Base-by-base conservation (phyloP, 2,113 vertebrate genomes). In the Zosterops japonicus region DNA sequence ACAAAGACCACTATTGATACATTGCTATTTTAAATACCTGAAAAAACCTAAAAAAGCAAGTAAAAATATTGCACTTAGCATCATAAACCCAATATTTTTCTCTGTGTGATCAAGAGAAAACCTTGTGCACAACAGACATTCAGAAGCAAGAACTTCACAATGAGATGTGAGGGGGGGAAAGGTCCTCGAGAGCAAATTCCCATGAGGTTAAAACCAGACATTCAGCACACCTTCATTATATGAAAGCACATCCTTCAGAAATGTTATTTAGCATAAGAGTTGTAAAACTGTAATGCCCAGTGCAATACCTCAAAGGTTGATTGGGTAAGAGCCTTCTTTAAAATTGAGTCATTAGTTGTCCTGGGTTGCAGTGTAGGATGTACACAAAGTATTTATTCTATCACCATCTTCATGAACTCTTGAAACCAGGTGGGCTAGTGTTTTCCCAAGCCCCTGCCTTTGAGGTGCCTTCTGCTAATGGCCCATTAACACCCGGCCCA, bases 11-110 rank as follows among this genome's bases (percentile, higher is more conserved):
- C 29, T 89, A 31, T 4, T 29, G 21, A 53, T 20, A 67, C 3
- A 53, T 4, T n/a, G 41, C 8, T 72, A 19, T 25, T 52, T 71
- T 17, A 86, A 41, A 20, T 18, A 31, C 17, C 8, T 31, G 15
- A 17, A n/a, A 65, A 19, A 33, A 64, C 9, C 12, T 15, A 65
- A 15, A 13, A 44, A 86, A 46, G 5, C 14, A 56, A 49, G 29
- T 14, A 78, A 42, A 86, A 60, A 13, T 27, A 75, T 36, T 84
- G 36, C 22, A 31, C 33, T 67, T 22, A 31, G 50, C 22, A 36
- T 44, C 29, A 75, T 3, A 81, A 85, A 57, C 3, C 1, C 0
- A 24, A 0, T 19, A 9, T 44, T 24, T 33, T 70, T 28, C 23
- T 39, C 28, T 11, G 44, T 11, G 6, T 50, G 8, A 25, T 33